Base-by-base conservation (phyloP, 2,888 invertebrate species). In the Molorchus minor region DNA sequence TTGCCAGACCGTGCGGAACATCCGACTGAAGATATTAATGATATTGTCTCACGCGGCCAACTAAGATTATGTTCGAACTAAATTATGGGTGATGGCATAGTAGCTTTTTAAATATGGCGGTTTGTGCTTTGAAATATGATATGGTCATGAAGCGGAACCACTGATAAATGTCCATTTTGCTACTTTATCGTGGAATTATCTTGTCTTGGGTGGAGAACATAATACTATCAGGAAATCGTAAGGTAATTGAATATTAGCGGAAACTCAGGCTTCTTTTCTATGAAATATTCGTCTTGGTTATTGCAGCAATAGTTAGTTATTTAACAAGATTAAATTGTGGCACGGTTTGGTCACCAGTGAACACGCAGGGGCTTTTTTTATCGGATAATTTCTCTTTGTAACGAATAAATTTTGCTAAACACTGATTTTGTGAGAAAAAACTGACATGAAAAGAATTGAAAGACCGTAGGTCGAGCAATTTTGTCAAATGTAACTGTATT, bases 111-210 rank as follows among this genome's bases (percentile, higher is more conserved):
- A 59, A 64, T 58, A 62, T 62, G 51, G 58, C 62, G 61, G 56
- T 62, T 65, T 60, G 59, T 47, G 25, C 49, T 25, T 45, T 57
- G 58, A 65, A 62, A 57, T 65, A 60, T 44, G 51, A 56, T 57
- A 41, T 55, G 62, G 52, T 58, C 62, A 56, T 56, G 45, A 56
- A 65, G 65, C 65, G 60, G 56, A 65, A 65, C 65, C 46, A 65
- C 38, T 49, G 49, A 4, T 10, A 38, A 49, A 49, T 59, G 55
- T 47, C 55, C 54, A 65, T 62, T 62, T 65, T 52, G 45, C 52
- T 62, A 60, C 43, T 65, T 65, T 65, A 62, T 58, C 52, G 49
- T 33, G 45, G 53, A 65, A 65, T 65, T 65, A 65, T 65, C 52
- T 65, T 62, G 65, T 65, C 65, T 60, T 46, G 55, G 21, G 51